Evolutionary conservation across 1,140 invertebrate species (phyloP).

Genomic region (Anthonomus grandis): DNA sequence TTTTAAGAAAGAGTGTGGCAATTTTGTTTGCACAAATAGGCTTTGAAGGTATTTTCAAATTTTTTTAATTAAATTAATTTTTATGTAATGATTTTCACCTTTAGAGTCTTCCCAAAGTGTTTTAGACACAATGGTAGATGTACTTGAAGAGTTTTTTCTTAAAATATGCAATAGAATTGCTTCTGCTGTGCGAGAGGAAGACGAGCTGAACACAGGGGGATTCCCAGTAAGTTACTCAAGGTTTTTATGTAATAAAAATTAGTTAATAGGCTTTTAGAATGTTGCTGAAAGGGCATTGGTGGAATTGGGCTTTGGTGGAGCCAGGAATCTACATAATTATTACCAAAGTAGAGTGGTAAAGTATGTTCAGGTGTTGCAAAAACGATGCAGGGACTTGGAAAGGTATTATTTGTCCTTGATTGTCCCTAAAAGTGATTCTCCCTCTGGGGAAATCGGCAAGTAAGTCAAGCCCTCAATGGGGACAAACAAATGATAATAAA

Average conservation of each 20-base stretch:
- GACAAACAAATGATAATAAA: too few relatives aligned
- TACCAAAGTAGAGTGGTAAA: conserved; percentile 43
- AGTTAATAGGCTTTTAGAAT: conserved; percentile 26
- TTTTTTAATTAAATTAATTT: background rate
- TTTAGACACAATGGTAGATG: conserved; percentile 40
- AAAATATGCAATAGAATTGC: conserved; percentile 38
- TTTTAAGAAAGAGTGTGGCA: conserved; percentile 37
- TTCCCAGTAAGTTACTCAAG: conserved; percentile 38
- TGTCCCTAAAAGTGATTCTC: conserved; percentile 23
- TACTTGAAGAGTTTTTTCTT: conserved; percentile 39
- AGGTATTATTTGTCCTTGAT: conserved; percentile 35
- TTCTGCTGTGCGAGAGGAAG: conserved; percentile 34
- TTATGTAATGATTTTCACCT: conserved; percentile 19
- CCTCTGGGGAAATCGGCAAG: conserved; percentile 31
- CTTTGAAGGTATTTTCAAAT: conserved; percentile 35
- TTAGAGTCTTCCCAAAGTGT: conserved; percentile 41
- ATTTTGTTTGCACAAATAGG: conserved; percentile 43
- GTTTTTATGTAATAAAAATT: background rate
- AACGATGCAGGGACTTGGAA: conserved; percentile 37
- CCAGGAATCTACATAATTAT: conserved; percentile 43
- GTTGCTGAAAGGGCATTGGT: conserved; percentile 39
- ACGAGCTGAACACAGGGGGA: conserved; percentile 19
- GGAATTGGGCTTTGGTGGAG: conserved; percentile 42
- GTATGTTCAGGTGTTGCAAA: conserved; percentile 38
- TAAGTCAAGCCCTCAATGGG: too few relatives aligned